Evolutionary conservation across 2,113 vertebrate species (phyloP).

Genomic region (Phoenicopterus ruber): DNA sequence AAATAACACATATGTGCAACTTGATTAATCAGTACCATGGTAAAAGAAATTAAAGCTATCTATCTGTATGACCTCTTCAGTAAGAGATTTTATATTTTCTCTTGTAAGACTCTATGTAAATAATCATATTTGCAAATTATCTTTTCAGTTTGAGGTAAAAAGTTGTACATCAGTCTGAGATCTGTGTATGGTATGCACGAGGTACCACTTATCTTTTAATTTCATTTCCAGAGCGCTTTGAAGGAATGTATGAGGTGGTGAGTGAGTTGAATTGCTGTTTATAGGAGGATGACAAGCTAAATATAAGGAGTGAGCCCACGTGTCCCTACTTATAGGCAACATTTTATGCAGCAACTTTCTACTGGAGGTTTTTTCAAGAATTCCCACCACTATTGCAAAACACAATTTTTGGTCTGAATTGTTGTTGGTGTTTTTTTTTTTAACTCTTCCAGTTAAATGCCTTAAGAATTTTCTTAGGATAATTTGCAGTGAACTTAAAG

Average conservation of each 20-base stretch:
- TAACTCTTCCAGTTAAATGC: neutral
- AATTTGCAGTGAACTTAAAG: neutral
- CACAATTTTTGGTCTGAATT: neutral
- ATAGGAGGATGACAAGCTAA: neutral
- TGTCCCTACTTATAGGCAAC: neutral
- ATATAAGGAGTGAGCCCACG: neutral
- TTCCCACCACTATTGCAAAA: neutral
- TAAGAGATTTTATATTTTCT: neutral
- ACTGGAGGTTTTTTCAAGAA: neutral
- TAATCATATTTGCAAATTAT: neutral
- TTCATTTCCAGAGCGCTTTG: neutral
- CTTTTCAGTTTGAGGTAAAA: neutral
- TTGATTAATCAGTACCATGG: neutral
- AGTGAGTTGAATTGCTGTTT: neutral
- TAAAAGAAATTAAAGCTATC: neutral
- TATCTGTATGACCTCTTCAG: fast-evolving
- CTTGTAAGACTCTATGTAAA: neutral
- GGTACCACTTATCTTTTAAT: neutral
- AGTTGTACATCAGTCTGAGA: neutral
- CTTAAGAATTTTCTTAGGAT: neutral
- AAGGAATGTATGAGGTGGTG: neutral
- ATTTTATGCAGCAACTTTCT: neutral
- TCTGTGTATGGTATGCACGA: neutral
- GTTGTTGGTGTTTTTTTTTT: neutral
- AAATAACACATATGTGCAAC: neutral